Evolutionary conservation across 2,797 vertebrate genomes (phyloP).

Genomic region (Sciurus carolinensis): DNA sequence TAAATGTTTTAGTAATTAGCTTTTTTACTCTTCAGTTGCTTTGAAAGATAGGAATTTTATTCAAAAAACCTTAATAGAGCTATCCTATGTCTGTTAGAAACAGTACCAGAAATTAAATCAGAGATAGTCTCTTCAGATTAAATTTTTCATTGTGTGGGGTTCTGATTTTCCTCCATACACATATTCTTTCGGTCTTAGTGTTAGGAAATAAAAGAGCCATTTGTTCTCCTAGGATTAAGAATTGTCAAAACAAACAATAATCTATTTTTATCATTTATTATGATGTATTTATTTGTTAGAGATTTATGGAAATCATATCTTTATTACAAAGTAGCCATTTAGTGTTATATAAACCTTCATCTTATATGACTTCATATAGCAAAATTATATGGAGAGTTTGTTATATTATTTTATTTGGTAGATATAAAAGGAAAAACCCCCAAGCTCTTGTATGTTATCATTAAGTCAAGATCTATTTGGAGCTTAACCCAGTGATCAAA

Average conservation of each 20-base stretch:
- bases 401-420: constrained; percentile 66
- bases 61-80: background rate
- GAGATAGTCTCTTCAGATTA: constrained; percentile 41
- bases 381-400: constrained; percentile 66
- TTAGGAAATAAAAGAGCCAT: constrained; percentile 74
- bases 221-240: constrained; percentile 81
- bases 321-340: constrained; percentile 62
- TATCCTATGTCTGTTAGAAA: constrained; percentile 17
- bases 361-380: constrained; percentile 46
- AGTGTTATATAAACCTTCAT: constrained; percentile 77
- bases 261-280: constrained; percentile 79
- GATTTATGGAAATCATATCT: constrained; percentile 75
- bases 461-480: constrained; percentile 60
- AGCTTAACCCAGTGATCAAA: constrained; percentile 36
- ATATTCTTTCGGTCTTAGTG: constrained; percentile 28
- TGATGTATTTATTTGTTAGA: constrained; percentile 73
- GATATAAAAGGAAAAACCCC: constrained; percentile 65
- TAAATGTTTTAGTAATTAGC: background rate
- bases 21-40: constrained; percentile 29
- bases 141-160: background rate
- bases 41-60: constrained; percentile 44
- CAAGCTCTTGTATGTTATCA: constrained; percentile 33
- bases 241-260: constrained; percentile 71
- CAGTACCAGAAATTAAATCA: constrained; percentile 30
- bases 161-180: background rate